Conservation (phyloP, 2,888 invertebrate species). For the Adelphocoris suturalis region DNA sequence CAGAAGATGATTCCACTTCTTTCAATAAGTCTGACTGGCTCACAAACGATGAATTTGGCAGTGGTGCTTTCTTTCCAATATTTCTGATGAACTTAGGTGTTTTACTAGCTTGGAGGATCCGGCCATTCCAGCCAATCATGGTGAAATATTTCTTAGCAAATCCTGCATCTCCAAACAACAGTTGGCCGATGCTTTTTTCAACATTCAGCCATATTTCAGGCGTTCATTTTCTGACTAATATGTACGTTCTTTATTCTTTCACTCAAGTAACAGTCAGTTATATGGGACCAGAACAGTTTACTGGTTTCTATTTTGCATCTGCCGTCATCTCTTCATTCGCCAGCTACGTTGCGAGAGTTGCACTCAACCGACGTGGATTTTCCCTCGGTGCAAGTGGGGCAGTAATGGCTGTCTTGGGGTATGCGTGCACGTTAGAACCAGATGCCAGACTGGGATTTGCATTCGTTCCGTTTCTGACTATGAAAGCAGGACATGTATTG, state of each 20-base stretch:
- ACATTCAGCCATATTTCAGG: constrained; percentile 59
- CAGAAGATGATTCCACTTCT: constrained; percentile 75
- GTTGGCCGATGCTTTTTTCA: constrained; percentile 59
- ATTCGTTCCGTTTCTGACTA: constrained; percentile 6
- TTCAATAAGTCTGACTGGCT: constrained; percentile 82
- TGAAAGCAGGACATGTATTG: constrained; percentile 43
- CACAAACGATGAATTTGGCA: constrained; percentile 86
- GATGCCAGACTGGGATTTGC: constrained; percentile 40
- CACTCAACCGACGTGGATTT: constrained; percentile 45
- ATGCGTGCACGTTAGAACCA: constrained; percentile 13
- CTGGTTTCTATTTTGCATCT: constrained; percentile 40
- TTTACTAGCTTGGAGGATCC: constrained; percentile 90
- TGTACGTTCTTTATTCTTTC: constrained; percentile 62
- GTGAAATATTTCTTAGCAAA: constrained; percentile 79
- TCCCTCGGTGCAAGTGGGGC: constrained; percentile 57
- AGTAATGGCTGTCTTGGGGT: constrained; percentile 52
- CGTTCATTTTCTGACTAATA: constrained; percentile 34
- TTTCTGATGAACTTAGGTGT: constrained; percentile 88
- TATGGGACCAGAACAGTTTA: constrained; percentile 51
- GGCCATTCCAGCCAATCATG: constrained; percentile 86
- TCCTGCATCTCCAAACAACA: constrained; percentile 20
- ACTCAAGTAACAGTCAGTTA: constrained; percentile 11
- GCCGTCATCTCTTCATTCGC: constrained; percentile 36
- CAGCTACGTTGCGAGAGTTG: constrained; percentile 50
- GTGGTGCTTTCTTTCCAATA: constrained; percentile 89